Base-by-base conservation (phyloP, 1,140 invertebrate genomes). In the Bombus waltoni region DNA sequence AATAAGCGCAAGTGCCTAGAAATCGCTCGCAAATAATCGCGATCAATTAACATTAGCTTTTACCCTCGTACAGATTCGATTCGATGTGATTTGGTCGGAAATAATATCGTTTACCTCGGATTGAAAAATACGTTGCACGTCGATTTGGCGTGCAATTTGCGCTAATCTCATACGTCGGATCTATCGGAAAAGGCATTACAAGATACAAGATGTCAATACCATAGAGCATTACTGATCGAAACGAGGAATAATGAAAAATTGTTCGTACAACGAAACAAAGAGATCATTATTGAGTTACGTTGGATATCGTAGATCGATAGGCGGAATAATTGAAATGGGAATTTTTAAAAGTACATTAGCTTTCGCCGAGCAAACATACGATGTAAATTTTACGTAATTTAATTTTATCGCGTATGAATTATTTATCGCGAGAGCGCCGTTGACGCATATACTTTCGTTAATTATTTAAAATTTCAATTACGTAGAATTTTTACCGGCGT, bases 141-240 rank as follows among this genome's bases (percentile, higher is more conserved):
- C 47, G 28, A 81, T 81, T 47, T 71, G 79, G 18, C 47, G n/a
- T 59, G 44, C 79, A 72, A 81, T 57, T 42, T 32, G 68, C 22
- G 68, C 47, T 73, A 59, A 57, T 73, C 68, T 59, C 79, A 11
- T 81, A 81, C 47, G 72, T 59, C 79, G 72, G 59, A 72, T 72
- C 28, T 72, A 81, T 81, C 3, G 79, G 47, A 25, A 59, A 81
- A 81, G 32, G 47, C 68, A 81, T 72, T 70, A 59, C 47, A 38
- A 53, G 40, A 70, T 76, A 57, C 47, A 76, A 35, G 47, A 76
- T 81, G 47, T 42, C 68, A 72, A 72, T 72, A 72, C 68, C 35
- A 72, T 53, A 53, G 72, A 81, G 53, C 68, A 28, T 42, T 57
- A 3, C 68, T 72, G 57, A 81, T 81, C 72, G 44, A 44, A 53